Percentiles rank a stretch among this genome's conserved stretches.
These are phyloP conservation scores for Circaetus gallicus DNA, from an alignment of 2,113 vertebrate species.

Conservation along the genomic window DNA sequence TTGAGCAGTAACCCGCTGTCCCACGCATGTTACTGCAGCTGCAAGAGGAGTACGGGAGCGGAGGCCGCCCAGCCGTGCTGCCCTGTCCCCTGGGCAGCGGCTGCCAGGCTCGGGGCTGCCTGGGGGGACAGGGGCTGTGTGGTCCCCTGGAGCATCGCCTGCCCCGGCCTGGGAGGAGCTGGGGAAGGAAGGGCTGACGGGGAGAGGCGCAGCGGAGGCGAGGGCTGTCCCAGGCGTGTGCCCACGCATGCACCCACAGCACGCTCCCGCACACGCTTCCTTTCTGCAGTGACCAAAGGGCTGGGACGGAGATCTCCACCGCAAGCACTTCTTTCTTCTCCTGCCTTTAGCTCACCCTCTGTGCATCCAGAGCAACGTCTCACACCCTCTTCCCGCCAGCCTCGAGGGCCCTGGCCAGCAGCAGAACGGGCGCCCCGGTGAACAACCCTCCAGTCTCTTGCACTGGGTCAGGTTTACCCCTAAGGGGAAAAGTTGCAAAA, in stretches of 20 bases:
- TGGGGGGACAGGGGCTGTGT: background rate
- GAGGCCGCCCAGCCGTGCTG: background rate
- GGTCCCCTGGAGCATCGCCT: accelerated
- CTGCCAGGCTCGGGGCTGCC: background rate
- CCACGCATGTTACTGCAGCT: background rate
- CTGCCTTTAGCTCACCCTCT: background rate
- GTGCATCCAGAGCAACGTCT: background rate
- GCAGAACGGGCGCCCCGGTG: background rate
- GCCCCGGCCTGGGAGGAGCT: background rate
- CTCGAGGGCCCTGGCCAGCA: background rate
- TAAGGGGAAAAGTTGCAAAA: constrained; percentile 36
- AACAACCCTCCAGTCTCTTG: background rate
- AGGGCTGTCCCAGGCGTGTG: background rate
- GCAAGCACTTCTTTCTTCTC: background rate
- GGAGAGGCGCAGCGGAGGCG: background rate
- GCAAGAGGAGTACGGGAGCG: accelerated
- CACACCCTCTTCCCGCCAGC: background rate
- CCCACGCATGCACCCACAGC: background rate
- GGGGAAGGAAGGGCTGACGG: background rate
- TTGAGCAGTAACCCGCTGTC: background rate
- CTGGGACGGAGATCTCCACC: background rate
- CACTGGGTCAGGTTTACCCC: constrained; percentile 45
- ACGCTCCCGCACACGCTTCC: accelerated
- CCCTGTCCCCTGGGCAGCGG: background rate
- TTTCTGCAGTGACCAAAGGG: background rate